Conservation (phyloP, 37 sponge, comb jelly and placozoan species). For the Tethya wilhelma region DNA sequence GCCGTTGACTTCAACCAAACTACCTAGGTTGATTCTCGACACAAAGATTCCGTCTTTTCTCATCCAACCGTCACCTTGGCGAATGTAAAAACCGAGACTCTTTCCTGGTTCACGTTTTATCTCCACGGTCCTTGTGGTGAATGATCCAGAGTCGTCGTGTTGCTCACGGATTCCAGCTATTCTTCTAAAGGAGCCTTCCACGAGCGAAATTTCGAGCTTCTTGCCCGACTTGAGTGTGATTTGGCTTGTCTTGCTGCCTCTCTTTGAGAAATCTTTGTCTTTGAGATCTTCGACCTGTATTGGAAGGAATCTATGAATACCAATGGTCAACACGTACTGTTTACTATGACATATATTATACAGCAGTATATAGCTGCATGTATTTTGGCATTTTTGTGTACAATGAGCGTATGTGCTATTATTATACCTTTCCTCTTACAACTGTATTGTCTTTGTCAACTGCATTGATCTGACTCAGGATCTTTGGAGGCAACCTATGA, state of each 20-base stretch:
- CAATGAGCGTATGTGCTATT: too few relatives aligned
- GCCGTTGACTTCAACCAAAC: slow-evolving; percentile 41
- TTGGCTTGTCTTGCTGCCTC: neutral
- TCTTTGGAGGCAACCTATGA: neutral
- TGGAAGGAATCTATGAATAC: too few relatives aligned
- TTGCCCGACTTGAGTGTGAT: slow-evolving; percentile 5
- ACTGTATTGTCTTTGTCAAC: neutral
- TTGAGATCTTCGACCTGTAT: slow-evolving; percentile 12
- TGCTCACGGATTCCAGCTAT: slow-evolving; percentile 28
- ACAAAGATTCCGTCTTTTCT: slow-evolving; percentile 57
- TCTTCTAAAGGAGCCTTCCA: slow-evolving; percentile 29
- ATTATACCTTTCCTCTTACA: too few relatives aligned
- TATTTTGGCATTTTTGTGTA: too few relatives aligned
- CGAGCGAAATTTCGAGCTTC: slow-evolving; percentile 15
- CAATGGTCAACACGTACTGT: too few relatives aligned
- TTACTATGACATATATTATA: too few relatives aligned
- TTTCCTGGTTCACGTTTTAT: slow-evolving; percentile 44
- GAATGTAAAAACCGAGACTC: slow-evolving; percentile 62
- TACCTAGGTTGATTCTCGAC: slow-evolving; percentile 55
- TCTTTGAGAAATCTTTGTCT: slow-evolving; percentile 7
- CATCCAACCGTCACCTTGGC: slow-evolving; percentile 61
- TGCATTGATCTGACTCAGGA: slow-evolving; percentile 1
- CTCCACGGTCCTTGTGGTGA: slow-evolving; percentile 27
- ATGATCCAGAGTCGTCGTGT: slow-evolving; percentile 12
- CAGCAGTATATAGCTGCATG: too few relatives aligned